Percentiles rank a stretch among this genome's conserved stretches.
phyloP scores from a whole-genome alignment of 2,113 vertebrate species.

The Varanus komodoensis region DNA sequence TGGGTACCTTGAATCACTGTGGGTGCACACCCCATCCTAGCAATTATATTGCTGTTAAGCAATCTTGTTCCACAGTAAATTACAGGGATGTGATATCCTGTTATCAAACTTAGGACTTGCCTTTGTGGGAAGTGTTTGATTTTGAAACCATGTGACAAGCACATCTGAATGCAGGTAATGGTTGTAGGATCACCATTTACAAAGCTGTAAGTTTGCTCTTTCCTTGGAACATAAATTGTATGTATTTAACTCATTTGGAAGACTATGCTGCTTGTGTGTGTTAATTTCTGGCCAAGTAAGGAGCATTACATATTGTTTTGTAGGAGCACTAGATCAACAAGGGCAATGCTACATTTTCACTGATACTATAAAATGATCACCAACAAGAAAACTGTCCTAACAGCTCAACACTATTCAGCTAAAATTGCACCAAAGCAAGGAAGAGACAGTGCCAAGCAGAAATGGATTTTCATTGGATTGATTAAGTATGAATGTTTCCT shows the following conservation, averaged over 20 bases:
- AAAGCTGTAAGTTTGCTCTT: background rate
- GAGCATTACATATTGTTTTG: constrained; percentile 16
- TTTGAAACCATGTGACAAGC: background rate
- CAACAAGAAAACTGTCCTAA: background rate
- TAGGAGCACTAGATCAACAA: background rate
- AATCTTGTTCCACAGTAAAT: constrained; percentile 35
- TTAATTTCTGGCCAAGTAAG: constrained; percentile 41
- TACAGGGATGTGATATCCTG: background rate
- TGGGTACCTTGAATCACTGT: constrained; percentile 7
- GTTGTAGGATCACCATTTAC: background rate
- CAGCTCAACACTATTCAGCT: background rate
- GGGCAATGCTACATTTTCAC: background rate
- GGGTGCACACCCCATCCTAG: constrained; percentile 25
- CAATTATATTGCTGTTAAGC: constrained; percentile 33
- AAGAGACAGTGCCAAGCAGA: background rate
- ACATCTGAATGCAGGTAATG: fast-evolving
- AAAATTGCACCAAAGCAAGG: background rate
- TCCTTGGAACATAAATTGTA: background rate
- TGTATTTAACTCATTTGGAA: background rate
- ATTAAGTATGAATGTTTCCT: background rate
- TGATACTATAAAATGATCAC: constrained; percentile 1
- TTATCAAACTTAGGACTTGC: background rate
- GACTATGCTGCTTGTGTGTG: background rate
- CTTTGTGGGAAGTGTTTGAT: background rate
- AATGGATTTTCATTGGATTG: background rate